Evolutionary conservation across 2,797 vertebrate species (phyloP).

Genomic region (Distichodus sexfasciatus): DNA sequence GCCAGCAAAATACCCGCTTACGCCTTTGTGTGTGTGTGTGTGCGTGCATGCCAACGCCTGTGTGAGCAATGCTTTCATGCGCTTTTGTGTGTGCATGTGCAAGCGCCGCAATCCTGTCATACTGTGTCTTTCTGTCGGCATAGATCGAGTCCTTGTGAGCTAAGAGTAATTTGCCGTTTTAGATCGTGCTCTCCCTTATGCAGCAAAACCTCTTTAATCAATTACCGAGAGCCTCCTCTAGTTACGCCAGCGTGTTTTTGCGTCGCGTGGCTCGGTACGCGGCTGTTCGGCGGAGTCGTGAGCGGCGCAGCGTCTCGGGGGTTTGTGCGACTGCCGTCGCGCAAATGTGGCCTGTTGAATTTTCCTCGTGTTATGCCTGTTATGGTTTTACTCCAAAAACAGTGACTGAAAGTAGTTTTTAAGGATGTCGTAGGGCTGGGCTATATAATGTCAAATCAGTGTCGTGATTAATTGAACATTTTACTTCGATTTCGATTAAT

Average conservation of each 20-base stretch:
- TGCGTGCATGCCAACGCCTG: constrained; percentile 15
- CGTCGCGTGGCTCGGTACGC: background rate
- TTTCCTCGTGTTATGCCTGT: background rate
- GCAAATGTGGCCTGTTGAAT: background rate
- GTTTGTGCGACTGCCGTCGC: background rate
- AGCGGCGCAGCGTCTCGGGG: too few species aligned
- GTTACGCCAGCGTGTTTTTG: background rate
- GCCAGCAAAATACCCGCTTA: constrained; percentile 28
- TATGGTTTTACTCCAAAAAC: too few species aligned
- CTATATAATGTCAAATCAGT: too few species aligned
- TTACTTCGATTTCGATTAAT: too few species aligned
- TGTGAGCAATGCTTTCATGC: too few species aligned
- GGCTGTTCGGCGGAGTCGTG: background rate
- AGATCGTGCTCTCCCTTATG: background rate
- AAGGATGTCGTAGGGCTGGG: background rate
- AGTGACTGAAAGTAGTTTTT: too few species aligned
- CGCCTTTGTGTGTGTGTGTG: constrained; percentile 25
- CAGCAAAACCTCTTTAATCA: background rate
- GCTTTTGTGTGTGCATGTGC: background rate
- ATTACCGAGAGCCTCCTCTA: background rate
- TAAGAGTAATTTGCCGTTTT: background rate
- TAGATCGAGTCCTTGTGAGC: background rate
- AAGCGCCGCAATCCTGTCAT: constrained; percentile 12
- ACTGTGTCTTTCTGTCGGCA: background rate
- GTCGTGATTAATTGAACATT: too few species aligned